A percentile compares a stretch with the other conserved stretches of the same genome.
These are phyloP conservation scores for Leptinotarsa juncta DNA, from an alignment of 2,888 invertebrate genomes.

Conservation along the genomic window DNA sequence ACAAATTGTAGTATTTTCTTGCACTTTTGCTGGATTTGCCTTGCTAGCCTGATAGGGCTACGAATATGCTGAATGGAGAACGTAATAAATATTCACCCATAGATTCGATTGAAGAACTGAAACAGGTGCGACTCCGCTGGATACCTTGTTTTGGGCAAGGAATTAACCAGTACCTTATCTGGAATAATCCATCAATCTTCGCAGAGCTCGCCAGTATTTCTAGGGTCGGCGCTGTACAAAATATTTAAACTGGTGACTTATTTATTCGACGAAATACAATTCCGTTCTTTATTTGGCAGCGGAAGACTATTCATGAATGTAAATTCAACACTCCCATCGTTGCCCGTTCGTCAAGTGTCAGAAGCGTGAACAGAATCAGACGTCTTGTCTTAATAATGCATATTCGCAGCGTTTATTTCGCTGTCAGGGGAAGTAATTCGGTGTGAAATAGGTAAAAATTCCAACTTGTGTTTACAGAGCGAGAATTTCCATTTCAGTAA, in stretches of 20 bases:
- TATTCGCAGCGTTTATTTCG: not conserved
- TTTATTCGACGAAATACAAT: not conserved
- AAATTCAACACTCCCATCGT: not conserved
- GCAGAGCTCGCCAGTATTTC: too few relatives aligned
- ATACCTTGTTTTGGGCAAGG: too few relatives aligned
- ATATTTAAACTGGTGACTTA: not conserved
- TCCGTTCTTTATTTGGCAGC: conserved; percentile 5
- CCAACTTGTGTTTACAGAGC: not conserved
- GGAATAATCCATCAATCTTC: too few relatives aligned
- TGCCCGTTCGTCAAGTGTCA: conserved; percentile 5
- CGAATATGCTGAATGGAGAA: too few relatives aligned
- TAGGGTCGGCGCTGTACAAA: not conserved
- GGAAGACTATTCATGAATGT: conserved; percentile 2
- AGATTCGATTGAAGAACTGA: too few relatives aligned
- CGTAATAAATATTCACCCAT: too few relatives aligned
- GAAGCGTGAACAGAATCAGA: not conserved
- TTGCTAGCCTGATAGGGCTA: too few relatives aligned
- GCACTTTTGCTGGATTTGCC: too few relatives aligned
- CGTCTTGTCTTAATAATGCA: conserved; percentile 9
- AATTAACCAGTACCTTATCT: too few relatives aligned
- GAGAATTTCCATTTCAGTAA: too few relatives aligned
- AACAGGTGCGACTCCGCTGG: too few relatives aligned
- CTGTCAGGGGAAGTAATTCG: not conserved
- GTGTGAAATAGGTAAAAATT: not conserved
- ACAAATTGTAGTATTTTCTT: too few relatives aligned